Conservation (phyloP, 2,797 vertebrate genomes). For the Protonibea diacanthus region DNA sequence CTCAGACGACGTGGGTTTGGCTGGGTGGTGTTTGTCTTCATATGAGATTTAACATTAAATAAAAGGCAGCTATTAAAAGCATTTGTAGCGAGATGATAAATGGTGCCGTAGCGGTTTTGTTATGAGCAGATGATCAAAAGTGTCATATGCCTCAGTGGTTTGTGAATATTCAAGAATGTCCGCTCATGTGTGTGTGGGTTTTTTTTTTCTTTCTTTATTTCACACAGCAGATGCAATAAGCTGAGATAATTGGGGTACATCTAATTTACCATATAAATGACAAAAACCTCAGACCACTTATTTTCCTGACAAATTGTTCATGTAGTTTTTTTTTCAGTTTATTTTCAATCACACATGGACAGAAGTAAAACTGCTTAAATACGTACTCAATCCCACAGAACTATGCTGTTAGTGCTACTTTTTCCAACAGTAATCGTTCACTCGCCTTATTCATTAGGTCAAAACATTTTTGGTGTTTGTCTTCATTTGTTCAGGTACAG, state of each 20-base stretch:
- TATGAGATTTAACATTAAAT: constrained; percentile 70
- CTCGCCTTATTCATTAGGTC: constrained; percentile 21
- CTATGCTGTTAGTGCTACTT: background rate
- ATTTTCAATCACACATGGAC: constrained; percentile 34
- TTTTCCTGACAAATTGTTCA: constrained; percentile 62
- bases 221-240: constrained; percentile 77
- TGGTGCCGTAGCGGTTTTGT: constrained; percentile 73
- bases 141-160: constrained; percentile 81
- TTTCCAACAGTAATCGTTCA: background rate
- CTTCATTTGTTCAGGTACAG: constrained; percentile 35
- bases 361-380: constrained; percentile 24
- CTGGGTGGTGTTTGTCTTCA: constrained; percentile 65
- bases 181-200: constrained; percentile 35
- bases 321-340: constrained; percentile 9
- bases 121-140: constrained; percentile 83
- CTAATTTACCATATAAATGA: constrained; percentile 75
- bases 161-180: constrained; percentile 81
- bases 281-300: constrained; percentile 63
- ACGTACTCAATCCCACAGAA: constrained; percentile 8
- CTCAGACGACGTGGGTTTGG: constrained; percentile 23
- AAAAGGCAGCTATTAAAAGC: constrained; percentile 75
- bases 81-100: constrained; percentile 82
- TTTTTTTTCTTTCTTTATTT: constrained; percentile 37
- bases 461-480: constrained; percentile 29
- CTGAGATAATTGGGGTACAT: constrained; percentile 79